Evolutionary conservation across 2,888 invertebrate genomes (phyloP), one percentile per base, ranked within the genome.

Genomic region (Mellilla xanthometata): DNA sequence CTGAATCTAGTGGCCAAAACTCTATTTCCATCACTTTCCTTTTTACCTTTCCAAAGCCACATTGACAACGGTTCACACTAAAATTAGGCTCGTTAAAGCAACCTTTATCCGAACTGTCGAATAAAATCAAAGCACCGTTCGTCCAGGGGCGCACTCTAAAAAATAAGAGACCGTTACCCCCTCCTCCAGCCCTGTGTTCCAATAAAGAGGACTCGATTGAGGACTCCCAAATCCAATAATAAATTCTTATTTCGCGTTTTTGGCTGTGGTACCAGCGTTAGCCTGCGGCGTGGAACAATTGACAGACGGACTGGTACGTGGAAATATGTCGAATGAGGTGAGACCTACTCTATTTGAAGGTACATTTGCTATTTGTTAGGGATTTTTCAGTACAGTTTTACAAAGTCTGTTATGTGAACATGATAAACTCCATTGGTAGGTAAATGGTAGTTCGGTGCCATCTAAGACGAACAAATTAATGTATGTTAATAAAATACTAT

Each of bases 191-290:
- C 36, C 49, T 49, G 43, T 36, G 39, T 38, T 31, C 46, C 54
- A 51, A 53, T 50, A 54, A 46, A 57, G 51, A 55, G 49, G 53
- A 49, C 50, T 53, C 40, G 49, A 32, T 41, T 40, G 45, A 42
- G 49, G 43, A 49, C 40, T 50, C 49, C 49, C 41, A 49, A 52
- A 57, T 57, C 57, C 57, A 55, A 57, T 54, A 53, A 55, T 57
- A 57, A 53, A 57, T 57, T 57, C 51, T 55, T 53, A 55, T 55
- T 54, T 49, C 41, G 48, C 49, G 45, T 43, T 52, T 47, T 42
- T 34, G 26, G 27, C 13, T 12, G 19, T 46, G 57, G 57, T 43
- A 11, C 35, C 45, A 12, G 30, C 7, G 15, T 24, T 9, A 47
- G 26, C 45, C 36, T 9, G 19, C 23, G 5, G 56, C 54, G 54